Evolutionary conservation across 2,888 invertebrate genomes (phyloP).

Genomic region (Villa cingulata): DNA sequence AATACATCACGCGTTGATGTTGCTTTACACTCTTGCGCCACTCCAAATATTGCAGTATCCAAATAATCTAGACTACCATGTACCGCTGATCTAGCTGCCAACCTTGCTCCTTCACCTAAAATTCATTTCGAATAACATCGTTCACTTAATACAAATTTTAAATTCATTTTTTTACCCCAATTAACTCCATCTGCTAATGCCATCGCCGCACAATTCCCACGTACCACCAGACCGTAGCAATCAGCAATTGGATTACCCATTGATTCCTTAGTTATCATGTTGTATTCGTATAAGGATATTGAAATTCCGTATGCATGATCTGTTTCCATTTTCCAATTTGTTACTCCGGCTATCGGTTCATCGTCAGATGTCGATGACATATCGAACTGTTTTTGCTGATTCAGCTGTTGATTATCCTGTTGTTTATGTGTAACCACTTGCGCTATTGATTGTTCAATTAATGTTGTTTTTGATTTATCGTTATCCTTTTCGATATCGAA

Average conservation of each 20-base stretch:
- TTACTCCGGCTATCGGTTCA: conserved; percentile 30
- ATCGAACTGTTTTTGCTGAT: conserved; percentile 1
- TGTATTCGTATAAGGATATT: conserved; percentile 69
- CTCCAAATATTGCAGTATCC: conserved; percentile 52
- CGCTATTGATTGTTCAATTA: not conserved
- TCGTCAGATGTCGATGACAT: not conserved
- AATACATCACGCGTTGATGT: conserved; percentile 58
- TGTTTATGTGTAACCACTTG: not conserved
- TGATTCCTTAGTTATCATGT: conserved; percentile 56
- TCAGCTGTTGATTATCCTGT: too few species aligned
- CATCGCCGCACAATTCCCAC: conserved; percentile 60
- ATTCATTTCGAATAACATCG: not conserved
- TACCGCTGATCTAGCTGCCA: conserved; percentile 74
- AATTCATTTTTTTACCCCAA: conserved; percentile 52
- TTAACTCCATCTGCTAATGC: conserved; percentile 82
- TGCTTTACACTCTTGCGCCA: conserved; percentile 33
- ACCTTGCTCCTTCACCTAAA: conserved; percentile 57
- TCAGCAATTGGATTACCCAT: conserved; percentile 79
- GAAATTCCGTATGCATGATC: conserved; percentile 35
- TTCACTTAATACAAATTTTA: not conserved
- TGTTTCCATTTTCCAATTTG: conserved; percentile 35
- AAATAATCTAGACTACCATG: conserved; percentile 74
- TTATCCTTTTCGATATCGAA: not conserved
- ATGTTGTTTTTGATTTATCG: not conserved
- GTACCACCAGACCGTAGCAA: conserved; percentile 62